Percentiles rank a stretch among this genome's conserved stretches.
These are phyloP conservation scores for Antheraea pernyi DNA, from an alignment of 1,140 invertebrate genomes.

Conservation along the genomic window DNA sequence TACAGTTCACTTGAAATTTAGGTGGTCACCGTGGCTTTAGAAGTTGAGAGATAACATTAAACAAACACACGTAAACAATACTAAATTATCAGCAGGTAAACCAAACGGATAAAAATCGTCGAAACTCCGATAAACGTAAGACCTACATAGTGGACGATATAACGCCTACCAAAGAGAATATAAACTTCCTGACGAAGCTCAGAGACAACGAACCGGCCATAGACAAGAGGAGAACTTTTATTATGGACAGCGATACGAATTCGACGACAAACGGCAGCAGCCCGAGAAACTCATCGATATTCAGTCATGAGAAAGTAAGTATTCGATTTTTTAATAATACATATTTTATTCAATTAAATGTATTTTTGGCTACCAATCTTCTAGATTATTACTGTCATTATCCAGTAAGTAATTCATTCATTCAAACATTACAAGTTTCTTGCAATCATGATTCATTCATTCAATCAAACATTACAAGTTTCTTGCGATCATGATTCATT, in stretches of 20 bases:
- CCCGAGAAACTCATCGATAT: slow-evolving; percentile 70
- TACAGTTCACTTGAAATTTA: no score
- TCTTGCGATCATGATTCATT: no score
- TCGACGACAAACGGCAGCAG: slow-evolving; percentile 73
- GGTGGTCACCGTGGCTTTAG: no score
- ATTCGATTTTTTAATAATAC: not conserved
- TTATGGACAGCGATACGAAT: slow-evolving; percentile 72
- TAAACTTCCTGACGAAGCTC: slow-evolving; percentile 49
- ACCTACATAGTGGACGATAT: slow-evolving; percentile 60
- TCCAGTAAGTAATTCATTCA: no score
- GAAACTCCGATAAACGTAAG: slow-evolving; percentile 54
- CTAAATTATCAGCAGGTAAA: slow-evolving; percentile 45
- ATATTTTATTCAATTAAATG: not conserved
- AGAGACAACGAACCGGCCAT: slow-evolving; percentile 38
- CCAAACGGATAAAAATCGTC: slow-evolving; percentile 52
- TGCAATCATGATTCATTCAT: no score
- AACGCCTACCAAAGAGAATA: slow-evolving; percentile 61
- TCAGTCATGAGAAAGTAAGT: slow-evolving; percentile 58
- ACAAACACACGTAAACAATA: no score
- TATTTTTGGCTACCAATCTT: not conserved
- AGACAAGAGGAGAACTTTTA: slow-evolving; percentile 67
- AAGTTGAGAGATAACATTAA: no score
- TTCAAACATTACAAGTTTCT: no score
- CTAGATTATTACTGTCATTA: no score
- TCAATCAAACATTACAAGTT: no score